Conservation (phyloP, 2,888 invertebrate genomes). For the Agonopterix heracliana region DNA sequence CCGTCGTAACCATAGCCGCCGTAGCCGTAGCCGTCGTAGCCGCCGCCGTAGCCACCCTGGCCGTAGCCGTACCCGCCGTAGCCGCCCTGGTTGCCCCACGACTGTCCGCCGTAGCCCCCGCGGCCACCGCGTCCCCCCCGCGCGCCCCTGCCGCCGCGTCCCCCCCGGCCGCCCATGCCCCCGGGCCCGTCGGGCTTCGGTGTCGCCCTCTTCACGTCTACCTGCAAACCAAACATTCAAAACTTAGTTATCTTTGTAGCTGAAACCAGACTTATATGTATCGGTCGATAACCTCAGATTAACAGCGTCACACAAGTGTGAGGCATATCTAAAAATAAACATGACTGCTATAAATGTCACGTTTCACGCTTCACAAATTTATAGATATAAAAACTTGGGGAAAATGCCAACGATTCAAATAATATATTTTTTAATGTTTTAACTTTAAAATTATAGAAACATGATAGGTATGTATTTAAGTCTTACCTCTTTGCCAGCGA, state of each 20-base stretch:
- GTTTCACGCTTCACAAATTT: too few relatives aligned
- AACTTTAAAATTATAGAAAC: too few relatives aligned
- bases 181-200: slow-evolving; percentile 89
- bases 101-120: slow-evolving; percentile 80
- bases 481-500: slow-evolving; percentile 92
- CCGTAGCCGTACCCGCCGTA: slow-evolving; percentile 83
- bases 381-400: too few relatives aligned
- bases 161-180: slow-evolving; percentile 79
- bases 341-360: background rate
- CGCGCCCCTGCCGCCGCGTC: slow-evolving; percentile 79
- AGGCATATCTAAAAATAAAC: background rate
- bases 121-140: slow-evolving; percentile 84
- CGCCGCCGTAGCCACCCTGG: slow-evolving; percentile 82
- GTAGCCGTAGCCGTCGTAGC: slow-evolving; percentile 84
- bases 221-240: slow-evolving; percentile 55
- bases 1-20: slow-evolving; percentile 85
- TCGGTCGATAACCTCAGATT: background rate
- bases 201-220: slow-evolving; percentile 96
- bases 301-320: background rate
- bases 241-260: too few relatives aligned
- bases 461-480: too few relatives aligned
- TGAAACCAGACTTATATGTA: too few relatives aligned
- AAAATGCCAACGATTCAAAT: too few relatives aligned
- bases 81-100: slow-evolving; percentile 80
- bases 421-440: too few relatives aligned